Base-by-base conservation (phyloP, 2,113 vertebrate genomes). In the Tetraodon nigroviridis region DNA sequence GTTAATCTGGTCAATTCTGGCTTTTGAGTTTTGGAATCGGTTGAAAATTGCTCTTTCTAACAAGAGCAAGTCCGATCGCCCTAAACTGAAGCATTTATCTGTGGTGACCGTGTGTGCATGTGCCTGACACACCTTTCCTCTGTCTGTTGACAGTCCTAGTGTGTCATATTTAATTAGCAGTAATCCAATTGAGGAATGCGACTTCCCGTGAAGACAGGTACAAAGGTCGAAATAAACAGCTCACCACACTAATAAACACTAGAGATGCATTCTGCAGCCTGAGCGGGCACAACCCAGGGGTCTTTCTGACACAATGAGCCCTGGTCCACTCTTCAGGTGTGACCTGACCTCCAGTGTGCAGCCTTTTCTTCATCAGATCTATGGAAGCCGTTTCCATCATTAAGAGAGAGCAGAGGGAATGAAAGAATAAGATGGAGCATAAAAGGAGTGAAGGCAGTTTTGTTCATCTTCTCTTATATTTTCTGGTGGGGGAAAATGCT, bases 181-280 rank as follows among this genome's bases (percentile, higher is more conserved):
- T 84, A 86, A 89, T 83, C 82, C 80, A 89, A 87, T 85, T 84
- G 78, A 81, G 57, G 67, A 58, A 63, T 72, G 67, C 18, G 42
- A 78, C 78, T 85, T 90, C 88, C 86, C 87, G 83, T 83, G 64
- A 84, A 62, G 53, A 67, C 69, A 86, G 75, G 80, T 75, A 78
- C 71, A 77, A 84, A 80, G 68, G 79, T 81, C n/a, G 55, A 85
- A 86, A 87, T 82, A 84, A 89, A 87, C 62, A 81, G 78, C 78
- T 86, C 79, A 85, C 55, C 69, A 76, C 68, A 63, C 79, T 37
- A 58, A 79, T 75, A 78, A 84, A 75, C 69, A 56, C 67, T 63
- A 81, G 55, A 82, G 68, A 64, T 62, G 68, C 45, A 59, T 58
- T 52, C 67, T 49, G 0, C 61, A 57, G 58, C 22, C 56, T 59